Conservation (phyloP, 2,888 invertebrate genomes). For the Leucozona laternaria region DNA sequence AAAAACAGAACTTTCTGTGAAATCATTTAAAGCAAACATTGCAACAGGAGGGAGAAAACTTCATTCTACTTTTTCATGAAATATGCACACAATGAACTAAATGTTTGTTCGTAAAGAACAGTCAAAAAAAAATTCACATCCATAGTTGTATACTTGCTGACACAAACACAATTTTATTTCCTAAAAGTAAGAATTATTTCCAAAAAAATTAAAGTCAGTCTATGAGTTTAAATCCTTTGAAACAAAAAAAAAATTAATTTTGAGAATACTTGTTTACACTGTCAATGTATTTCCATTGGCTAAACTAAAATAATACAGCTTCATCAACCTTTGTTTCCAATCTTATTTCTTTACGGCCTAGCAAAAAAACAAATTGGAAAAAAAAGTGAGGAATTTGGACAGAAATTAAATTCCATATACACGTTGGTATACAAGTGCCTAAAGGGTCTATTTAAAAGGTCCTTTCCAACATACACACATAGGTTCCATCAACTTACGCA, state of each 20-base stretch:
- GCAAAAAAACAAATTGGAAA: neutral
- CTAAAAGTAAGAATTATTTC: too few species aligned
- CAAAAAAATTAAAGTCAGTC: too few species aligned
- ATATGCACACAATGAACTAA: too few species aligned
- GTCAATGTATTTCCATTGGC: neutral
- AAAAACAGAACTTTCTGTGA: too few species aligned
- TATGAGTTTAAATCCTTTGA: too few species aligned
- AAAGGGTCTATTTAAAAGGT: conserved; percentile 5
- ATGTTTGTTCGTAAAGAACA: too few species aligned
- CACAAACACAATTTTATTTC: too few species aligned
- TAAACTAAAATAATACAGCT: neutral
- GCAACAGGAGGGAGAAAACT: too few species aligned
- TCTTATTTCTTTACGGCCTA: neutral
- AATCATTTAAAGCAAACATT: too few species aligned
- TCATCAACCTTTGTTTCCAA: neutral
- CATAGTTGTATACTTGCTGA: too few species aligned
- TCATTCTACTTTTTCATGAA: too few species aligned
- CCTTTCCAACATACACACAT: neutral
- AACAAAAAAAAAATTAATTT: neutral
- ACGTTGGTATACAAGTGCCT: neutral
- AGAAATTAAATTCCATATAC: conserved; percentile 2
- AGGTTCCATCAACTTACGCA: neutral
- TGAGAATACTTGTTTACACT: neutral
- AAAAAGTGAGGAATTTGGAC: neutral
- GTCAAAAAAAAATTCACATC: too few species aligned